Conservation (phyloP, 1,140 invertebrate species). For the Psilanteris sp. region DNA sequence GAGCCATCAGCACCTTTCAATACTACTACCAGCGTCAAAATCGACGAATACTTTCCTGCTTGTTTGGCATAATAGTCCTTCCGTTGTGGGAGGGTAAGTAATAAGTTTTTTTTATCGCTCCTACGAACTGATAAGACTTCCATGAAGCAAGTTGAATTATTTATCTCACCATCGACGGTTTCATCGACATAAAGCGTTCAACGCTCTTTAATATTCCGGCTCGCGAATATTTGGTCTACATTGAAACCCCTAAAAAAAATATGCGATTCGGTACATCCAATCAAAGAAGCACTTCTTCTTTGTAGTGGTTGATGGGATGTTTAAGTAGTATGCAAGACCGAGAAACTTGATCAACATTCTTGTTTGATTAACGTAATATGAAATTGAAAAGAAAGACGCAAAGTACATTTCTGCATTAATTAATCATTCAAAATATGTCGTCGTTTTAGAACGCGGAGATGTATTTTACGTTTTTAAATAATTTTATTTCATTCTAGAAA, state of each 20-base stretch:
- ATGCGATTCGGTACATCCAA: constrained; percentile 38
- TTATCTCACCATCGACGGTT: constrained; percentile 72
- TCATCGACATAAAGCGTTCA: constrained; percentile 61
- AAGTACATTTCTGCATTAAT: constrained; percentile 3
- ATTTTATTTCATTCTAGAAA: no score
- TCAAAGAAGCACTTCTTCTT: constrained; percentile 41
- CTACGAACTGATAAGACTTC: constrained; percentile 75
- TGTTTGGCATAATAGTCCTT: constrained; percentile 44
- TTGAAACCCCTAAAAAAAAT: constrained; percentile 49
- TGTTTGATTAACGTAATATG: constrained; percentile 32
- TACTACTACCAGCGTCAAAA: constrained; percentile 55
- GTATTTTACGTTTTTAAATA: no score
- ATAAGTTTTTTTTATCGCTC: constrained; percentile 79
- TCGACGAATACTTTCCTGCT: constrained; percentile 51
- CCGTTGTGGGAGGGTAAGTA: constrained; percentile 71
- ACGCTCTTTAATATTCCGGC: constrained; percentile 67
- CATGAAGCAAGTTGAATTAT: constrained; percentile 76
- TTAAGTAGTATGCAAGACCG: constrained; percentile 16
- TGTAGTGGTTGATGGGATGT: constrained; percentile 19
- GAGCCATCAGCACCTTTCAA: constrained; percentile 75
- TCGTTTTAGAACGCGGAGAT: no score
- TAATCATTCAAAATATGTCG: constrained; percentile 8
- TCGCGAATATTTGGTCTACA: constrained; percentile 65
- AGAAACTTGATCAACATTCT: constrained; percentile 46
- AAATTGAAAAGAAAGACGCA: neutral